phyloP scores from a whole-genome alignment of 2,113 vertebrate genomes.

The Aspiorhynchus laticeps region DNA sequence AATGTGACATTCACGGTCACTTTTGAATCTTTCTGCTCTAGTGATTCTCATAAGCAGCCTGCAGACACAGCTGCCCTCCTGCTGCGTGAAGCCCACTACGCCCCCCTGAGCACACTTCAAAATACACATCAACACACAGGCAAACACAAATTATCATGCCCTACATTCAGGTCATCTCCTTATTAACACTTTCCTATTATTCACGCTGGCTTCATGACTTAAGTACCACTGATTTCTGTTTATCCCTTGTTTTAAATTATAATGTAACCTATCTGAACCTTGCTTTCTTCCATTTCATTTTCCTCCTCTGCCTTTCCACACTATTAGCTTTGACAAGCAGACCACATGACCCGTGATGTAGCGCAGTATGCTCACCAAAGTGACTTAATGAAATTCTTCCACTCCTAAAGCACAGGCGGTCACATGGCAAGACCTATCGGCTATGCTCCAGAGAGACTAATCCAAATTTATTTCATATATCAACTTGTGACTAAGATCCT shows the following conservation, averaged over 20 bases:
- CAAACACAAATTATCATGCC: slow-evolving; percentile 29
- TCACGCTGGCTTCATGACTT: neutral
- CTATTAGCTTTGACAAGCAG: neutral
- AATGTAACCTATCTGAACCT: neutral
- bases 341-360: neutral
- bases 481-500: neutral
- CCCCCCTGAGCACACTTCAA: slow-evolving; percentile 22
- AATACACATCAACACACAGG: slow-evolving; percentile 26
- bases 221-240: neutral
- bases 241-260: neutral
- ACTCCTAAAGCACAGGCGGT: slow-evolving; percentile 18
- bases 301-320: neutral
- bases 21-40: slow-evolving; percentile 57
- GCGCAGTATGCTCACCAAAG: neutral
- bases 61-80: slow-evolving; percentile 33
- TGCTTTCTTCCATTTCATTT: slow-evolving; percentile 11
- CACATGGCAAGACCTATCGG: slow-evolving; percentile 4
- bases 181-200: slow-evolving; percentile 10
- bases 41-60: slow-evolving; percentile 34
- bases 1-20: no score
- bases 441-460: neutral
- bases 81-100: neutral
- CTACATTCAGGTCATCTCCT: slow-evolving; percentile 36
- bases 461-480: slow-evolving; percentile 32
- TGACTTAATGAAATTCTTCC: slow-evolving; percentile 29